Conservation (phyloP, 2,797 vertebrate genomes). For the Xenopus petersii region DNA sequence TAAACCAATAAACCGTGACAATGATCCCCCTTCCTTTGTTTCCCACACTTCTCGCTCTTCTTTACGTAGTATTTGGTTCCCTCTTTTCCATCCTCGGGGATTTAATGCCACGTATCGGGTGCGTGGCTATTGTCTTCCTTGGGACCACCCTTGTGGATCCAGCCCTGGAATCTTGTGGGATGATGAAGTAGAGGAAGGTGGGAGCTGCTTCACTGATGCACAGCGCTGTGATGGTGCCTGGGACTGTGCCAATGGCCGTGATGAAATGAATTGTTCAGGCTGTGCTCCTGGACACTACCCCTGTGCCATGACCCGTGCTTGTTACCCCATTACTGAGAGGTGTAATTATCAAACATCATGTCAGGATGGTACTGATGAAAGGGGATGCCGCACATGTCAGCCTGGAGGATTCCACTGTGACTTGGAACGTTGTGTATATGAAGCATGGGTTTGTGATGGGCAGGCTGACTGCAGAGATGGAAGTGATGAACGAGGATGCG, state of each 20-base stretch:
- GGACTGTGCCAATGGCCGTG: slow-evolving; percentile 82
- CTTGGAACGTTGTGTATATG: slow-evolving; percentile 85
- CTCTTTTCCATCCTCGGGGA: slow-evolving; percentile 56
- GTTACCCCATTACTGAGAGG: slow-evolving; percentile 74
- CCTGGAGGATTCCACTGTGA: slow-evolving; percentile 86
- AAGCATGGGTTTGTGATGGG: slow-evolving; percentile 89
- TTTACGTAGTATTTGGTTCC: background rate
- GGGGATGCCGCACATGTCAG: slow-evolving; percentile 79
- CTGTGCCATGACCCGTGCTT: slow-evolving; percentile 69
- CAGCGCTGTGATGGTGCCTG: slow-evolving; percentile 82
- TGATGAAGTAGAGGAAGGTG: slow-evolving; percentile 60
- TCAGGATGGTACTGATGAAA: slow-evolving; percentile 80
- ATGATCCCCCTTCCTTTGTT: slow-evolving; percentile 13
- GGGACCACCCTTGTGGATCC: slow-evolving; percentile 80
- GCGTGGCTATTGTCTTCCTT: slow-evolving; percentile 80
- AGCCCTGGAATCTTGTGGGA: slow-evolving; percentile 61
- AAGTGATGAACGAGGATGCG: slow-evolving; percentile 83
- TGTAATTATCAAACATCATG: slow-evolving; percentile 92
- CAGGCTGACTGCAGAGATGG: slow-evolving; percentile 86
- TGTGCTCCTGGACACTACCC: slow-evolving; percentile 72
- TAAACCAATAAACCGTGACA: slow-evolving; percentile 1
- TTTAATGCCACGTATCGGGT: slow-evolving; percentile 89
- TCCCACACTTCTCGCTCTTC: slow-evolving; percentile 6
- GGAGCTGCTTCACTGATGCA: slow-evolving; percentile 76
- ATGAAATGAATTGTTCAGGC: slow-evolving; percentile 77